A percentile compares a stretch with the other conserved stretches of the same genome.
Evolutionary conservation across 2,113 vertebrate genomes (phyloP).

Genomic region (Colinus virginianus): DNA sequence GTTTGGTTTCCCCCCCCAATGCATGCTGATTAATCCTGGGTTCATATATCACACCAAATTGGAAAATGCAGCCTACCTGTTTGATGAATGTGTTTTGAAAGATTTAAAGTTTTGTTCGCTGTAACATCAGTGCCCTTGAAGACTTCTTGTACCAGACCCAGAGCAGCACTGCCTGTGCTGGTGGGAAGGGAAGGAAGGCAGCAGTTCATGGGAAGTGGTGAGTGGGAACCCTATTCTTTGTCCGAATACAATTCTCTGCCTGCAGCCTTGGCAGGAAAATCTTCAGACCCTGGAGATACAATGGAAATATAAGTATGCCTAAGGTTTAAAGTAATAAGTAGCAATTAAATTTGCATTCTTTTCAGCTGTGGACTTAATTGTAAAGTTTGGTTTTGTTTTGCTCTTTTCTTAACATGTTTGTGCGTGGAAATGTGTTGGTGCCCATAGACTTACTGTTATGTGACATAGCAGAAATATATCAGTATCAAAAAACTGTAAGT

Average conservation of each 20-base stretch:
- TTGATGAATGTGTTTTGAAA: slow-evolving; percentile 29
- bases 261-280: neutral
- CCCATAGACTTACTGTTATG: neutral
- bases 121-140: slow-evolving; percentile 28
- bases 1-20: neutral
- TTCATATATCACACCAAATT: slow-evolving; percentile 9
- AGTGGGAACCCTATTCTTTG: neutral
- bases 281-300: neutral
- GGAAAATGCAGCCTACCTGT: neutral
- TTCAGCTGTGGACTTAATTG: neutral
- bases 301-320: neutral
- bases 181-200: neutral
- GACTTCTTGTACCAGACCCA: neutral
- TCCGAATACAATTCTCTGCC: neutral
- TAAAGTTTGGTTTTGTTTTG: neutral
- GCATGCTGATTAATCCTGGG: slow-evolving; percentile 24
- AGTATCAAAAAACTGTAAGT: neutral
- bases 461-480: neutral
- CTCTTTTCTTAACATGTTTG: neutral
- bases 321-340: neutral
- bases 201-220: accelerated
- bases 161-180: accelerated
- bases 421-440: neutral
- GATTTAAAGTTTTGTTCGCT: neutral
- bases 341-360: neutral